Evolutionary conservation across 2,888 invertebrate species (phyloP).

Genomic region (Loripinus fragilis): DNA sequence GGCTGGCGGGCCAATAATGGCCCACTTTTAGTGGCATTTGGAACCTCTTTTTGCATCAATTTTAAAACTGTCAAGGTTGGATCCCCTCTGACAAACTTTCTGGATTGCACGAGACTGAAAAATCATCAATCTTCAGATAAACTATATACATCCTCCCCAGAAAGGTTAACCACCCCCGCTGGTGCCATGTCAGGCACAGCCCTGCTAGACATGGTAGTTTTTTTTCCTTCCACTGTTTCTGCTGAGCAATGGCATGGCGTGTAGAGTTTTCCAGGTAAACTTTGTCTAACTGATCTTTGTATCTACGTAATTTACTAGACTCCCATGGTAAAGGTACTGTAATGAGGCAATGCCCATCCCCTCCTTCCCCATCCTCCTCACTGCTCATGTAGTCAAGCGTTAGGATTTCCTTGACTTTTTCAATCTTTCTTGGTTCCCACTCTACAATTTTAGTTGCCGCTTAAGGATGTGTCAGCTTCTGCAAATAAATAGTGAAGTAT

Average conservation of each 20-base stretch:
- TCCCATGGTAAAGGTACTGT: neutral
- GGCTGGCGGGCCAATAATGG: too few species aligned
- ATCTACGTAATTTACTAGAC: neutral
- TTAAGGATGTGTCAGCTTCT: neutral
- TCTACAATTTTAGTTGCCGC: neutral
- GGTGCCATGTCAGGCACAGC: neutral
- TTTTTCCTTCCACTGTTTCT: neutral
- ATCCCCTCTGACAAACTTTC: too few species aligned
- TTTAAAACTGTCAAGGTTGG: too few species aligned
- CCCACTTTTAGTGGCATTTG: too few species aligned
- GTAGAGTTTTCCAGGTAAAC: neutral
- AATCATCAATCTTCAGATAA: too few species aligned
- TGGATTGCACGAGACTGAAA: too few species aligned
- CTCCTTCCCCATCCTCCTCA: constrained; percentile 8
- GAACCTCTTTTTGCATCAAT: too few species aligned
- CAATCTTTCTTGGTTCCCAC: neutral
- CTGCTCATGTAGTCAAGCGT: neutral
- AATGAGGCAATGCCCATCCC: neutral
- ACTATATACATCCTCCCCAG: too few species aligned
- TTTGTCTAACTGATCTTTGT: constrained; percentile 1
- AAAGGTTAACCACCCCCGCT: too few species aligned
- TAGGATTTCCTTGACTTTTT: neutral
- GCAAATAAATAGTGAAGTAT: too few species aligned
- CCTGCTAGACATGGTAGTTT: neutral
- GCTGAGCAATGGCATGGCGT: neutral